Conservation (phyloP, 2,113 vertebrate species). For the Mormyrus lacerda region DNA sequence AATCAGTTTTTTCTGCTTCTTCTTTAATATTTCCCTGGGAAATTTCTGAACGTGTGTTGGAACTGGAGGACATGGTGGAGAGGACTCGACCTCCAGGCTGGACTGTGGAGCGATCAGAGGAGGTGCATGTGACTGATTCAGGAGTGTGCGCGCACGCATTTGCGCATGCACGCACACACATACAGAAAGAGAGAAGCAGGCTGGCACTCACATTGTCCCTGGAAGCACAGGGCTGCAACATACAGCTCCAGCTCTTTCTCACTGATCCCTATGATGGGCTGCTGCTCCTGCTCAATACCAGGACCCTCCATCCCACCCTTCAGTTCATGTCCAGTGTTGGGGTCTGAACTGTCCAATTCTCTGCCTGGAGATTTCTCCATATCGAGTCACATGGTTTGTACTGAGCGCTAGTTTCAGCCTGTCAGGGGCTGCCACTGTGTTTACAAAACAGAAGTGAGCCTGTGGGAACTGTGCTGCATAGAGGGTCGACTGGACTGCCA, state of each 20-base stretch:
- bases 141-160: slow-evolving; percentile 43
- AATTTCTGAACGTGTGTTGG: not conserved
- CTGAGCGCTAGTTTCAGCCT: slow-evolving; percentile 23
- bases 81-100: slow-evolving; percentile 66
- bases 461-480: not conserved
- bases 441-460: slow-evolving; percentile 46
- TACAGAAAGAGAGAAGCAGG: not conserved
- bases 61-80: slow-evolving; percentile 55
- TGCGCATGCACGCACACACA: not conserved
- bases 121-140: slow-evolving; percentile 70
- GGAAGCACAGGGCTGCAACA: slow-evolving; percentile 40
- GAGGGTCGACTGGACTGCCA: not conserved
- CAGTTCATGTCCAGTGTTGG: not conserved
- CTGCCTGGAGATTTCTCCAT: not conserved
- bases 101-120: slow-evolving; percentile 55
- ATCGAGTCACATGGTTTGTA: slow-evolving; percentile 43
- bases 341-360: not conserved
- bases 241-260: slow-evolving; percentile 67
- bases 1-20: not conserved
- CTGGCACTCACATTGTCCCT: slow-evolving; percentile 20
- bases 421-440: slow-evolving; percentile 28
- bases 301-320: not conserved
- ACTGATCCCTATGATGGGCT: slow-evolving; percentile 57
- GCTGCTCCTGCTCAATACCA: slow-evolving; percentile 29
- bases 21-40: not conserved